These are phyloP conservation scores for Dicroscelio sp. DNA, from an alignment of 2,888 invertebrate species.

Conservation along the genomic window DNA sequence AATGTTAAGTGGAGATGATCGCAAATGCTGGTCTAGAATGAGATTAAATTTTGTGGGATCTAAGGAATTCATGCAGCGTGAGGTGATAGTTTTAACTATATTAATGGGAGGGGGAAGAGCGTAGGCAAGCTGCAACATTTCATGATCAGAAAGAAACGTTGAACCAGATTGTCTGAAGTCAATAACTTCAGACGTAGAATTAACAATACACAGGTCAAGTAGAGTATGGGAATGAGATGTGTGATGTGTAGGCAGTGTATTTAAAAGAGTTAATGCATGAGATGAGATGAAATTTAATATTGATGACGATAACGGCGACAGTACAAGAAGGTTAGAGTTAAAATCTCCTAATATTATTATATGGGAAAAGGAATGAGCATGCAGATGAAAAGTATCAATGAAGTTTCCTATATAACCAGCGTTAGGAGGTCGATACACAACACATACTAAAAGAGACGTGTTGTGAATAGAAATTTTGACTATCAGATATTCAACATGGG, in stretches of 20 bases:
- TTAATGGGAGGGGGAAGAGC: neutral
- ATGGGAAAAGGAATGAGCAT: neutral
- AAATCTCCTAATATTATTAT: neutral
- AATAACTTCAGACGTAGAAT: neutral
- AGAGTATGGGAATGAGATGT: neutral
- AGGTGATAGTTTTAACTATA: too few relatives aligned
- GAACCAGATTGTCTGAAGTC: neutral
- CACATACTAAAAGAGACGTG: neutral
- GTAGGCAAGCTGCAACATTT: neutral
- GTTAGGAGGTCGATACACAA: neutral
- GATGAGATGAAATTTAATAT: neutral
- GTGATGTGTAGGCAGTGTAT: neutral
- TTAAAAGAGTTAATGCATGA: neutral
- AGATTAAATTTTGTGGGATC: too few relatives aligned
- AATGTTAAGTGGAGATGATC: too few relatives aligned
- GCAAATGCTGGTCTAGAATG: too few relatives aligned
- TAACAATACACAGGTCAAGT: neutral
- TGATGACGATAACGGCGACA: neutral
- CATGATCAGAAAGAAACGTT: neutral
- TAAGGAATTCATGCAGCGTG: too few relatives aligned
- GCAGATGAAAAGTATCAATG: neutral
- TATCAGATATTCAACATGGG: neutral
- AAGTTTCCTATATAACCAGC: neutral
- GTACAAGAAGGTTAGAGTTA: neutral
- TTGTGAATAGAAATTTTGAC: neutral